Base-by-base conservation (phyloP, 1,140 invertebrate species). In the Ceratitis capitata region DNA sequence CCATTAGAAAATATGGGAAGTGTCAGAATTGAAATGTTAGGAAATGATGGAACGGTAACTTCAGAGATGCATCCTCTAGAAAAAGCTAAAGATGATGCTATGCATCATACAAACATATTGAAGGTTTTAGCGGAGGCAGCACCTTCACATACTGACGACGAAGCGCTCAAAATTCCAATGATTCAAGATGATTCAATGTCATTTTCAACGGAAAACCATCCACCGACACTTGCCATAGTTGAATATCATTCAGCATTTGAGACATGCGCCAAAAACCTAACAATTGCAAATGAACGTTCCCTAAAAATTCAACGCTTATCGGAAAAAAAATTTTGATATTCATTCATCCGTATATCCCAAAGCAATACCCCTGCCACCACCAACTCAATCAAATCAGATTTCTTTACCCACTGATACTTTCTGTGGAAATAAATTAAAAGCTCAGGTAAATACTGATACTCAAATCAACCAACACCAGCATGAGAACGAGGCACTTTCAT, bases 401-500 rank as follows among this genome's bases (percentile, higher is more conserved):
- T 61, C 83, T 47, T n/a, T 49, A 23, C 39, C 16, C 39, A 84
- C 42, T 53, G 56, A 53, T 26, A 84, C 42, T 58, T 58, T 32
- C 53, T 5, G 35, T 19, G 53, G 35, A 10, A n/a, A 3, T 42
- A 51, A 58, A 29, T 61, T 32, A 64, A 84, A 42, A n/a, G 42
- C 6, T 23, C 42, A n/a, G 35, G 26, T 35, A 19, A 84, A 84
- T 51, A 29, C 14, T 19, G 19, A 42, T 19, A 26, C 23, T 49
- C 86, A 82, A 14, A 74, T 19, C 58, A 19, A n/a, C n/a, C 45
- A 84, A 58, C 39, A 53, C 69, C 42, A 83, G 23, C 23, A 56
- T 14, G 86, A 87, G 49, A 89, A 90, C 45, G 90, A 91, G 2
- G 85, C 74, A 3, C 85, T 91, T 35, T 32, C 90, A 0, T 58